Conservation (phyloP, 2,113 vertebrate genomes). For the Aleadryas rufinucha region DNA sequence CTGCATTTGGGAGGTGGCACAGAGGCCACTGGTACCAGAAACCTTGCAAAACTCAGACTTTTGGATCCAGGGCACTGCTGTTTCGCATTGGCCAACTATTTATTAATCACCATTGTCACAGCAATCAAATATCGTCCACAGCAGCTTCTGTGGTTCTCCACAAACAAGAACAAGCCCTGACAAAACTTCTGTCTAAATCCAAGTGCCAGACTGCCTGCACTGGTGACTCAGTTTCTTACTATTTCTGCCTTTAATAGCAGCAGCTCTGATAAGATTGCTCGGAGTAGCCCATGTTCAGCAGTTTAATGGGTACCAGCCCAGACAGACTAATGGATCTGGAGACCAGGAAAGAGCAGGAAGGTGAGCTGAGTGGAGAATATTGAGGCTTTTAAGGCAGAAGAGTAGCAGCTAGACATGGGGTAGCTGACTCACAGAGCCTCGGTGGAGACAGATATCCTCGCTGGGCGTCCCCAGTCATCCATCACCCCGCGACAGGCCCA, state of each 20-base stretch:
- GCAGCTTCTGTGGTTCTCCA: not conserved
- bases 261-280: not conserved
- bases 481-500: not conserved
- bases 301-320: conserved; percentile 37
- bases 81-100: not conserved
- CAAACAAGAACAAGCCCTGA: not conserved
- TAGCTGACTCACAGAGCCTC: conserved; percentile 7
- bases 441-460: conserved; percentile 43
- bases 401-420: not conserved
- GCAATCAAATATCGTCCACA: not conserved
- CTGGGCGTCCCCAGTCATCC: not conserved
- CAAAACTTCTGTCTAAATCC: not conserved
- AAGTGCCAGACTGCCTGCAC: not conserved
- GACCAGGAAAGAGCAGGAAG: conserved; percentile 36
- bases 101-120: not conserved
- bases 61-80: too few relatives aligned
- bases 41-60: not conserved
- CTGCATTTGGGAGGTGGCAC: not conserved
- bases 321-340: conserved; percentile 42
- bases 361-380: conserved; percentile 15
- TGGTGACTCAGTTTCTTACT: not conserved
- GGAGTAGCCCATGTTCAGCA: not conserved
- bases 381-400: conserved; percentile 23
- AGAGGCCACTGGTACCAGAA: not conserved
- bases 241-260: not conserved